A percentile compares a stretch with the other conserved stretches of the same genome.
phyloP scores from a whole-genome alignment of 2,888 invertebrate genomes.

The Thymelicus sylvestris region DNA sequence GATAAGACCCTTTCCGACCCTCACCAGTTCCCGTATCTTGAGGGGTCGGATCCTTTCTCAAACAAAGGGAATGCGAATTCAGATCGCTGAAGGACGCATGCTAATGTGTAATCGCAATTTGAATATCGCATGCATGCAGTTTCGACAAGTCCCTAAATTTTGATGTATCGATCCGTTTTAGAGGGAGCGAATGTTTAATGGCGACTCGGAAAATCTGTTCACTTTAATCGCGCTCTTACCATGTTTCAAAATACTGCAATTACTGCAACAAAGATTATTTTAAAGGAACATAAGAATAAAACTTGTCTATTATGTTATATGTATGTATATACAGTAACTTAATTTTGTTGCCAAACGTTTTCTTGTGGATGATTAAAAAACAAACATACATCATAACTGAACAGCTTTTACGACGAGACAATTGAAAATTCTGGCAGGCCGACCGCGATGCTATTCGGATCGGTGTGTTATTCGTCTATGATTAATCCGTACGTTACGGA shows the following conservation, averaged over 20 bases:
- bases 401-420: no score
- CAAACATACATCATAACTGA: no score
- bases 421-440: no score
- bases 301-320: no score
- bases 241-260: no score
- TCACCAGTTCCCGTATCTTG: slow-evolving; percentile 57
- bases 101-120: slow-evolving; percentile 37
- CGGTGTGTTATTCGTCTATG: background rate
- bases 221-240: no score
- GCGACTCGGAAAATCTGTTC: background rate
- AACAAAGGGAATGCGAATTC: slow-evolving; percentile 51
- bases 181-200: background rate
- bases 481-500: slow-evolving; percentile 10
- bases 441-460: background rate
- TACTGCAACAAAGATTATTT: no score
- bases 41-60: slow-evolving; percentile 62
- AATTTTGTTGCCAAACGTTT: no score
- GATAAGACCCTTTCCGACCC: slow-evolving; percentile 65
- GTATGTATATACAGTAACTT: no score
- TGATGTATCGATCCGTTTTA: slow-evolving; percentile 34
- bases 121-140: slow-evolving; percentile 21
- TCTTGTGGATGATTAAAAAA: no score
- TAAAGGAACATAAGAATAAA: no score
- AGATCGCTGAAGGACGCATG: slow-evolving; percentile 44
- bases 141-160: slow-evolving; percentile 40